Evolutionary conservation across 1,140 invertebrate species (phyloP), one percentile per base, ranked within the genome.

Genomic region (Anastatus disparis): DNA sequence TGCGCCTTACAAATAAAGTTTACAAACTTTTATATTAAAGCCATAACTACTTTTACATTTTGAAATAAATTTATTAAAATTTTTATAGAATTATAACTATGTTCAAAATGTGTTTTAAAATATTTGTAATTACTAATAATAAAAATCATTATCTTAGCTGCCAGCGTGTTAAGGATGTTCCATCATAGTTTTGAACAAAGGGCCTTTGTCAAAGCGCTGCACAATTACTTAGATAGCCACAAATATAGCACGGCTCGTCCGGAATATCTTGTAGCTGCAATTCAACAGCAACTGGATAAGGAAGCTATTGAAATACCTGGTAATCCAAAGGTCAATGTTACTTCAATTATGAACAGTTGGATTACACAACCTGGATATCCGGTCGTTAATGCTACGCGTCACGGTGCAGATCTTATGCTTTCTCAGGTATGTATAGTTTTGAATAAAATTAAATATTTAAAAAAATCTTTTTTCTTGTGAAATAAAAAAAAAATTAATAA

Each of bases 161-260:
- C 86, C 67, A 88, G 87, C 15, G 88, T 95, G 0, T 88, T 95
- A 24, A 87, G 90, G 40, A 95, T 94, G 93, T 88, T 94, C 85
- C 86, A 90, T 44, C 87, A 90, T 70, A 90, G 92, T 74, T 83
- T 94, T 13, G 90, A 91, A 15, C 79, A 87, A 63, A 75, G 81
- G n/a, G 87, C 85, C 12, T 93, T 94, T 77, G 82, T 84, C 59
- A 81, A 85, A 46, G 91, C 89, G 8, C 75, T 93, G 12, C 80
- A 84, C 55, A 79, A 80, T 53, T 91, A 91, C 71, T 75, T 89
- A 3, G 75, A 77, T 20, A 61, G 79, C 6, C 80, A 84, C 81
- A 75, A 82, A 81, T 92, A 89, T 71, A 77, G 77, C 24, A 88
- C 88, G 59, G 87, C 88, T 12, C 87, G 83, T 61, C 92, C 89